Base-by-base conservation (phyloP, 2,113 vertebrate genomes). In the Crypturellus undulatus region DNA sequence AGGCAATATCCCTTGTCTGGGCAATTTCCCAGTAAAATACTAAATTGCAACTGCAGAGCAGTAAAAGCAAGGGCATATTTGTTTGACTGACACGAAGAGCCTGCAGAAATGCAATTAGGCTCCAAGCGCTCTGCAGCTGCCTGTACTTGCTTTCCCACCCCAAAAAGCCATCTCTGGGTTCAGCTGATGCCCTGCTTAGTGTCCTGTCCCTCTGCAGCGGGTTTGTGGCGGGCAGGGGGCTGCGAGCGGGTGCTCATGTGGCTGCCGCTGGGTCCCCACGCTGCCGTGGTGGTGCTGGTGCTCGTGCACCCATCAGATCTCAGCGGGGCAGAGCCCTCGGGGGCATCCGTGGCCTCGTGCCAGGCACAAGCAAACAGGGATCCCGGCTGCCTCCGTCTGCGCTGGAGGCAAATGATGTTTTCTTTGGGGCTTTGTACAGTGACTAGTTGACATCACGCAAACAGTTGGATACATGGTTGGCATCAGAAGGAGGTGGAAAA, bases 21-120 rank as follows among this genome's bases (percentile, higher is more conserved):
- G 80, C 67, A 65, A 79, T 78, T 95, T 96, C 96, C 95, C 94
- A 90, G 94, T 87, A 72, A 95, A 97, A 96, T 78, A 93, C 89
- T 93, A 97, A 97, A 96, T 94, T 91, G 93, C 87, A 91, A 87
- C 90, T 81, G 90, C 93, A 93, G 84, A 95, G 94, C 92, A 91
- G 93, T 93, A 91, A 91, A 93, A 89, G 67, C 36, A 0, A 43
- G 36, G 65, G 69, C 1, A 2, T 95, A 58, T 92, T 84, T 90
- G 88, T 94, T 87, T 95, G 93, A 96, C 49, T 87, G 92, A 91
- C 56, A 13, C 78, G 92, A 87, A 63, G 88, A 97, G 91, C 79
- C 89, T 67, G 94, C 94, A 93, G 93, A 92, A 92, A 94, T 56
- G 94, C 84, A 95, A 75, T 95, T 94, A 95, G 89, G 60, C 92